phyloP scores from a whole-genome alignment of 1,140 invertebrate species.

The Drosophila lini region DNA sequence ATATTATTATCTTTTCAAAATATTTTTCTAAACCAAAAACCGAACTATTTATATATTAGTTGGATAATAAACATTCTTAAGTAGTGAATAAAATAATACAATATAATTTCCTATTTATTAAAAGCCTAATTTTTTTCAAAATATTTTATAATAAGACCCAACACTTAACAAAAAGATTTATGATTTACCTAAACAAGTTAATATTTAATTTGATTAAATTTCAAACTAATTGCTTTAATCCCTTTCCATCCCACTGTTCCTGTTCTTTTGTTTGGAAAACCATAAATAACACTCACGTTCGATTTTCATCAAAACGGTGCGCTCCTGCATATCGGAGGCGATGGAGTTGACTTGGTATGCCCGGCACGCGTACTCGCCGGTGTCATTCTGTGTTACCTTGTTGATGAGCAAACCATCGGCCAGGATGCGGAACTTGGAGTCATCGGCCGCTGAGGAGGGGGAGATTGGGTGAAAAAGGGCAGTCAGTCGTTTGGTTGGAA shows the following conservation, averaged over 20 bases:
- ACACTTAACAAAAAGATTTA: no score
- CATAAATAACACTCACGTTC: constrained; percentile 85
- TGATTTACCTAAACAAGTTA: no score
- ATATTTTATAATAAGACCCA: no score
- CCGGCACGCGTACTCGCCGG: constrained; percentile 86
- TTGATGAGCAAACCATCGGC: constrained; percentile 85
- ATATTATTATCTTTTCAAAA: no score
- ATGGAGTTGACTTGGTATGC: constrained; percentile 85
- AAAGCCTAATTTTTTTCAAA: no score
- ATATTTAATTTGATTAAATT: background rate
- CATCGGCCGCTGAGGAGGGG: constrained; percentile 53
- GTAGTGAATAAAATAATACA: no score
- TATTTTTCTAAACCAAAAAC: no score
- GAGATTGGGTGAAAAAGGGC: constrained; percentile 2
- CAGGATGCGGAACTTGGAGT: constrained; percentile 81
- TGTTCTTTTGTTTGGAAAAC: constrained; percentile 50
- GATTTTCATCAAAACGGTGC: constrained; percentile 85
- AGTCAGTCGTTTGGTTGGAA: constrained; percentile 4
- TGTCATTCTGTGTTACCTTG: constrained; percentile 85
- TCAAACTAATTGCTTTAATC: background rate
- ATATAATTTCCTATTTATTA: no score
- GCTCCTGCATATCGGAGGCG: constrained; percentile 84
- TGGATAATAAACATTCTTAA: no score
- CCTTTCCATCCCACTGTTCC: constrained; percentile 32
- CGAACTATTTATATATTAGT: no score